Evolutionary conservation across 2,888 invertebrate genomes (phyloP).

Genomic region (Aromia moschata): DNA sequence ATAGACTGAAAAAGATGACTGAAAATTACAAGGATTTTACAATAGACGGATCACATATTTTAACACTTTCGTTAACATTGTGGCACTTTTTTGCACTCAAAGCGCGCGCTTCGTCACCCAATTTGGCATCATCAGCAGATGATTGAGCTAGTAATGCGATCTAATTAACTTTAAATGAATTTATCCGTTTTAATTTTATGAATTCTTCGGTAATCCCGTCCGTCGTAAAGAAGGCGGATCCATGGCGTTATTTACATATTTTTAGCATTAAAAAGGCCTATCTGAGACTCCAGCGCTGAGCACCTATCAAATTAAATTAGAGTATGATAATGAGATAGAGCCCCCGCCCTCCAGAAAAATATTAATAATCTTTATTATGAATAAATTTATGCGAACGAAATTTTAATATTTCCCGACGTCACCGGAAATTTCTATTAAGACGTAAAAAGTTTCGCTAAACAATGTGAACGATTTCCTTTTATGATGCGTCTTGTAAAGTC

Average conservation of each 20-base stretch:
- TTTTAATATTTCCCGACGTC: conserved; percentile 28
- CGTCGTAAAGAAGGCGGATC: conserved; percentile 22
- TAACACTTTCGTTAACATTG: too few species aligned
- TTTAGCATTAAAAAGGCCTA: conserved; percentile 26
- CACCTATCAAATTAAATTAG: conserved; percentile 28
- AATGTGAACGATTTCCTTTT: conserved; percentile 48
- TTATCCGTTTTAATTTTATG: conserved; percentile 16
- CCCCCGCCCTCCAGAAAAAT: too few species aligned
- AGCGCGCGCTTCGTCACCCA: not conserved
- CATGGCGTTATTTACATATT: conserved; percentile 24
- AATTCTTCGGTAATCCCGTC: conserved; percentile 11
- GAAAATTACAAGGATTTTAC: too few species aligned
- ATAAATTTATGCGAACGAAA: conserved; percentile 27
- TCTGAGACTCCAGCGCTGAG: conserved; percentile 20
- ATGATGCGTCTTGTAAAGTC: conserved; percentile 53
- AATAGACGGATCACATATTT: too few species aligned
- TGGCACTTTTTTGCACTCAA: too few species aligned
- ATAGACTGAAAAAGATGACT: too few species aligned
- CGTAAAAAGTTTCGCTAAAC: conserved; percentile 33
- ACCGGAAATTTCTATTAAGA: conserved; percentile 35
- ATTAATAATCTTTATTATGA: conserved; percentile 29
- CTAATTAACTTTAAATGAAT: conserved; percentile 10
- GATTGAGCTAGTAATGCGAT: not conserved
- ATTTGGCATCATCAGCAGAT: not conserved
- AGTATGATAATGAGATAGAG: conserved; percentile 28